phyloP scores from a whole-genome alignment of 2,113 vertebrate genomes.

The Neolamprologus variostigma region DNA sequence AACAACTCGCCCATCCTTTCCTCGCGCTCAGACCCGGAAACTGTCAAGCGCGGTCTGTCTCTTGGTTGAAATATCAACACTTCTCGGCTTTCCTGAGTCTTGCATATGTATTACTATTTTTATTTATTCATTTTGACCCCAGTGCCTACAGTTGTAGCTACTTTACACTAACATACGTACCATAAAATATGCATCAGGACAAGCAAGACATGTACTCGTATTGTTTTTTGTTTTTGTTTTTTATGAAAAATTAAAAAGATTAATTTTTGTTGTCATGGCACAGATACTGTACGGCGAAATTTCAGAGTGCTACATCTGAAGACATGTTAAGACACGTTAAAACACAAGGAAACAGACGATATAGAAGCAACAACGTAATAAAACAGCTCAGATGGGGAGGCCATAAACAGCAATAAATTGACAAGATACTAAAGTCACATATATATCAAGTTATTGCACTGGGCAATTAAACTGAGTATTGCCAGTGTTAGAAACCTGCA shows the following conservation, averaged over 20 bases:
- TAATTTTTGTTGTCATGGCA: neutral
- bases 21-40: conserved; percentile 28
- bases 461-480: neutral
- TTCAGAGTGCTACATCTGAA: neutral
- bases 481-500: neutral
- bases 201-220: neutral
- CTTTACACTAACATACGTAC: neutral
- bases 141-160: neutral
- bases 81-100: neutral
- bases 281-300: neutral
- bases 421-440: neutral
- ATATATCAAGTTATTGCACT: neutral
- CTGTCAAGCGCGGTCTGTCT: neutral
- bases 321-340: neutral
- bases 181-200: neutral
- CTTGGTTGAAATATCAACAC: neutral
- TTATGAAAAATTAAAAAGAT: neutral
- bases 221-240: neutral
- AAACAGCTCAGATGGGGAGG: neutral
- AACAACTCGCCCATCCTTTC: neutral
- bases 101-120: neutral
- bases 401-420: neutral
- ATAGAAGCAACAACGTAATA: neutral
- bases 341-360: neutral
- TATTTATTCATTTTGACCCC: neutral